A percentile compares a stretch with the other conserved stretches of the same genome.
Evolutionary conservation across 2,888 invertebrate species (phyloP).

Genomic region (Sesia apiformis): DNA sequence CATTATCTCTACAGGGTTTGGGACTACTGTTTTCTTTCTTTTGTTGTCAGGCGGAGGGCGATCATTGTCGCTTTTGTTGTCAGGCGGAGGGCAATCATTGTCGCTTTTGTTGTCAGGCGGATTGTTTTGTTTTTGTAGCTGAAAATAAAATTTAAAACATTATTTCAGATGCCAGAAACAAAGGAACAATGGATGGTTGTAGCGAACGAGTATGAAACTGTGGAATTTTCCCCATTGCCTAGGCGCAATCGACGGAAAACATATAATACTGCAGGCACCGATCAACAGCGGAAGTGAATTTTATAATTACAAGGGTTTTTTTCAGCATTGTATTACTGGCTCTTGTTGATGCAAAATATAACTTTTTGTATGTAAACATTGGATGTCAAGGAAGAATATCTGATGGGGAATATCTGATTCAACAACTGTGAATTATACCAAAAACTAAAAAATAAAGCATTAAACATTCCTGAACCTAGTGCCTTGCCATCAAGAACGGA

Average conservation of each 20-base stretch:
- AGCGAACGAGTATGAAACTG: constrained; percentile 9
- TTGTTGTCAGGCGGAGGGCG: background rate
- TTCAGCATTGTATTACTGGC: too few species aligned
- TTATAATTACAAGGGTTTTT: constrained; percentile 7
- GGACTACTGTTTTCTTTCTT: constrained; percentile 7
- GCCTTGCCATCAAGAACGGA: constrained; percentile 5
- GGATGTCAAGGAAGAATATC: constrained; percentile 8
- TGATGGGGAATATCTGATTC: too few species aligned
- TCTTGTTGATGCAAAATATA: constrained; percentile 8
- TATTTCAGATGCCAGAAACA: constrained; percentile 9
- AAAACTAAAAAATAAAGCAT: constrained; percentile 2
- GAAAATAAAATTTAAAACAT: constrained; percentile 6
- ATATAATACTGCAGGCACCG: constrained; percentile 7
- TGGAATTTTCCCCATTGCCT: constrained; percentile 6
- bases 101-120: constrained; percentile 1
- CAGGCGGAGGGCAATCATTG: constrained; percentile 3
- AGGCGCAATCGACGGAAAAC: too few species aligned
- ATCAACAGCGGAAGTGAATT: constrained; percentile 2
- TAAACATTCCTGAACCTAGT: constrained; percentile 3
- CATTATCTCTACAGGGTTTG: constrained; percentile 10
- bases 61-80: background rate
- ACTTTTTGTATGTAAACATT: constrained; percentile 5
- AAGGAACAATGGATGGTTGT: constrained; percentile 3
- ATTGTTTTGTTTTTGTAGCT: constrained; percentile 6
- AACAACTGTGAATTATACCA: constrained; percentile 1